Percentiles rank a stretch among this genome's conserved stretches.
phyloP scores from a whole-genome alignment of 2,888 invertebrate species.

The Acleris laterana region DNA sequence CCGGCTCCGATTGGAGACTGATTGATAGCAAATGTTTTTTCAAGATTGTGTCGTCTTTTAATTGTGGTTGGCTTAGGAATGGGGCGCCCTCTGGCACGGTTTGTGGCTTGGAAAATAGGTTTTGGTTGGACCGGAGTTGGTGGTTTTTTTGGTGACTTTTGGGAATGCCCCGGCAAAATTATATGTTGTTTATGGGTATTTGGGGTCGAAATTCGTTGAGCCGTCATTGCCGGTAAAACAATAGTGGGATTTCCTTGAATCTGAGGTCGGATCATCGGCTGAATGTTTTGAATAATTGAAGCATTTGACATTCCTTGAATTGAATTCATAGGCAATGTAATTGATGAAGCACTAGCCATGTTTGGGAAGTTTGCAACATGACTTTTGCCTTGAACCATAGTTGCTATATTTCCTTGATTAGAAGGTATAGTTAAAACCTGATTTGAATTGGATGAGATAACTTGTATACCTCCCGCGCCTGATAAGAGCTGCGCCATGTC shows the following conservation, averaged over 20 bases:
- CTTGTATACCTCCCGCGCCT: constrained; percentile 78
- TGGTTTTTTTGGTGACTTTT: constrained; percentile 80
- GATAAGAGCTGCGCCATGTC: constrained; percentile 78
- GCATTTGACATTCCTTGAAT: constrained; percentile 77
- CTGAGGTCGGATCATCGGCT: constrained; percentile 79
- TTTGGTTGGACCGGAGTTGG: constrained; percentile 77
- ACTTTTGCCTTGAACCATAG: constrained; percentile 76
- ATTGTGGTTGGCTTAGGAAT: constrained; percentile 77
- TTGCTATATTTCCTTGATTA: constrained; percentile 67
- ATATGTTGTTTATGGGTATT: constrained; percentile 78
- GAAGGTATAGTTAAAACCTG: constrained; percentile 78
- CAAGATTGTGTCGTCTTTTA: constrained; percentile 77
- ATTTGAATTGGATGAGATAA: constrained; percentile 80
- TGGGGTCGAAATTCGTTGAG: constrained; percentile 75
- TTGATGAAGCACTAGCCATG: constrained; percentile 80
- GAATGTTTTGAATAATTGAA: constrained; percentile 79
- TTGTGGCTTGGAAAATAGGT: constrained; percentile 77
- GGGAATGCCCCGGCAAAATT: constrained; percentile 68
- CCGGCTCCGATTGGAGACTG: constrained; percentile 74
- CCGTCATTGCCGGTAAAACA: constrained; percentile 75
- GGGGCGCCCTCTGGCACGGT: constrained; percentile 73
- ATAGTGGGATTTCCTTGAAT: constrained; percentile 79
- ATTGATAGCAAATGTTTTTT: constrained; percentile 78
- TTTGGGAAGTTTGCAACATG: constrained; percentile 78
- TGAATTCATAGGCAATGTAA: constrained; percentile 77